Evolutionary conservation across 2,113 vertebrate species (phyloP).

Genomic region (Aramus guarauna): DNA sequence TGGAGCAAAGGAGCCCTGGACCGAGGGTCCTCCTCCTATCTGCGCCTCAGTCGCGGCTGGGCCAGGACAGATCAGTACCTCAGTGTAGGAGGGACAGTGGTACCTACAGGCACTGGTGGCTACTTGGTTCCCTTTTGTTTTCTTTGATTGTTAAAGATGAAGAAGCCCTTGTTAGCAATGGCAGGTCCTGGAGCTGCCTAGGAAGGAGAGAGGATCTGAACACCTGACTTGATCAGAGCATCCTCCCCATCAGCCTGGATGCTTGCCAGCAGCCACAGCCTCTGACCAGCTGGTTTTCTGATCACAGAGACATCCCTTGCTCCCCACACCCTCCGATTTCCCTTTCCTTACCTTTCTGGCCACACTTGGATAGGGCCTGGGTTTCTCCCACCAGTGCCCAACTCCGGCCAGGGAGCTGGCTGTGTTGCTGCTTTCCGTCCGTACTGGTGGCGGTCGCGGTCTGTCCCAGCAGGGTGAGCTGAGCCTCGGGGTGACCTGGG

Average conservation of each 20-base stretch:
- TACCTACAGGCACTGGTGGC: background rate
- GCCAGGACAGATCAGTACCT: no score
- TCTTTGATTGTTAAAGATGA: background rate
- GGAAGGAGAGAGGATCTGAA: background rate
- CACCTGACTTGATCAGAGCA: background rate
- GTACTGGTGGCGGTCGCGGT: accelerated
- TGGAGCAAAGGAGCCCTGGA: background rate
- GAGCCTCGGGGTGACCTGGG: background rate
- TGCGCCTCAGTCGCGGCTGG: background rate
- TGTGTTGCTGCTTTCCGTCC: accelerated
- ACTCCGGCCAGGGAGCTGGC: no score
- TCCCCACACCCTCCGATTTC: background rate
- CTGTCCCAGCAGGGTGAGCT: background rate
- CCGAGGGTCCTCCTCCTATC: background rate
- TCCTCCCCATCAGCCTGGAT: background rate
- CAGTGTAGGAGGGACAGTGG: accelerated
- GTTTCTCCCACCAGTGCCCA: background rate
- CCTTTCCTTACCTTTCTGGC: background rate
- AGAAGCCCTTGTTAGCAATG: background rate
- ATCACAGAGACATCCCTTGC: background rate
- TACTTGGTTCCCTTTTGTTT: background rate
- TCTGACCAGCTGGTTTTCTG: background rate
- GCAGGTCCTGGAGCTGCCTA: background rate
- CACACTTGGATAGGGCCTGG: background rate
- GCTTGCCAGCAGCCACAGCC: background rate